Evolutionary conservation across 2,888 invertebrate genomes (phyloP).

Genomic region (Microctonus brassicae): DNA sequence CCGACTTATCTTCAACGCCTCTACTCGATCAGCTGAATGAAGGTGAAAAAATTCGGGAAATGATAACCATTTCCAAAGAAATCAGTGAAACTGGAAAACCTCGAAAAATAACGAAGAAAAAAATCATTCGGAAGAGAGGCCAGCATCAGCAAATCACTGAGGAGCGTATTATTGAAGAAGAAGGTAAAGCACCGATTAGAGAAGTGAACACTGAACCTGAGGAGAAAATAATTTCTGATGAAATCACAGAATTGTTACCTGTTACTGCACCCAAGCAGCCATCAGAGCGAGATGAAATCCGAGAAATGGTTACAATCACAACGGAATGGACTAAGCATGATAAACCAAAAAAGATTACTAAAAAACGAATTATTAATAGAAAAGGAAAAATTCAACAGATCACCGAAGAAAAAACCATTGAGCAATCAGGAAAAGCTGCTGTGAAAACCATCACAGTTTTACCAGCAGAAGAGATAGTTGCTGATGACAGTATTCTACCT

Average conservation of each 20-base stretch:
- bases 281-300: slow-evolving; percentile 52
- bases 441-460: slow-evolving; percentile 30
- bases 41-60: slow-evolving; percentile 62
- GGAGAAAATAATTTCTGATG: slow-evolving; percentile 40
- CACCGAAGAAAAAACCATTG: slow-evolving; percentile 55
- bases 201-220: slow-evolving; percentile 31
- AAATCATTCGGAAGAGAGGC: slow-evolving; percentile 51
- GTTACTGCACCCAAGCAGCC: slow-evolving; percentile 47
- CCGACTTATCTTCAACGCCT: slow-evolving; percentile 58
- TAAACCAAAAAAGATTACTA: slow-evolving; percentile 56
- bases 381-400: slow-evolving; percentile 46
- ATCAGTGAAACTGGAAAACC: slow-evolving; percentile 59
- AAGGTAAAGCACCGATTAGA: slow-evolving; percentile 30
- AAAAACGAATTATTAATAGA: slow-evolving; percentile 42
- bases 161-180: slow-evolving; percentile 60
- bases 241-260: slow-evolving; percentile 26
- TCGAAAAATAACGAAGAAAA: slow-evolving; percentile 40
- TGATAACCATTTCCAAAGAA: slow-evolving; percentile 52
- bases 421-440: slow-evolving; percentile 47
- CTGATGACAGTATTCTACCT: slow-evolving; percentile 63
- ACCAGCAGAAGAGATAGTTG: slow-evolving; percentile 53
- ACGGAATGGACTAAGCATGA: slow-evolving; percentile 47
- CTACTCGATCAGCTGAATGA: slow-evolving; percentile 53
- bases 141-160: slow-evolving; percentile 61
- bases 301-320: slow-evolving; percentile 52